Base-by-base conservation (phyloP, 2,888 invertebrate species). In the Phragmatobia fuliginosa region DNA sequence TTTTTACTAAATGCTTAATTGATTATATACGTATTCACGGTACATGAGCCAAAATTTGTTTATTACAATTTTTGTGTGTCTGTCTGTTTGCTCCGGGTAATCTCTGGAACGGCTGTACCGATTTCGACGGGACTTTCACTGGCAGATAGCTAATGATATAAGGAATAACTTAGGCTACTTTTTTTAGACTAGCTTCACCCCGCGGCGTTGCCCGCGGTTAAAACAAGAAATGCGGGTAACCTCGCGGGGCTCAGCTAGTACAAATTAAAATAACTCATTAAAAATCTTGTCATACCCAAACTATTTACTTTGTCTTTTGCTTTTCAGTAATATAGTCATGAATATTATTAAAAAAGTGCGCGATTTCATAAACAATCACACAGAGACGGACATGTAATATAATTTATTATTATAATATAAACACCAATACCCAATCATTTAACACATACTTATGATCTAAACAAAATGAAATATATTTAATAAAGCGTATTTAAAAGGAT, bases 401-500 rank as follows among this genome's bases (percentile, higher is more conserved):
- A 63, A 63, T 78, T 83, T 75, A 80, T 73, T 60, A 72, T 73
- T 74, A 79, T 78, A 73, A 74, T 74, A 38, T 3, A 38, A 14
- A 79, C 63, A 73, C 66, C 67, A 78, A 83, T 79, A 78, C 74
- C 61, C 71, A 68, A 75, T 72, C 72, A 62, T 71, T 77, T 70
- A 71, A 78, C 76, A 68, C 69, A 78, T 77, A 68, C 70, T 82
- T 79, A 81, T 81, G 86, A 80, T 86, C 85, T 85, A 82, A 88
- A 87, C 75, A 87, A 88, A 88, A 88, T 71, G 70, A 88, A 89
- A 83, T 52, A 38, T 73, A 61, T 73, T 84, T 81, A 80, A 84
- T 90, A 90, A 91, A 91, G 91, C 91, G 90, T 84, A 90, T 89
- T 78, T 79, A 79, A 70, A 86, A 87, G 87, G 86, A 87, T 84